Evolutionary conservation across 2,888 invertebrate genomes (phyloP), one percentile per base, ranked within the genome.

Genomic region (Chymomyza procnemis): DNA sequence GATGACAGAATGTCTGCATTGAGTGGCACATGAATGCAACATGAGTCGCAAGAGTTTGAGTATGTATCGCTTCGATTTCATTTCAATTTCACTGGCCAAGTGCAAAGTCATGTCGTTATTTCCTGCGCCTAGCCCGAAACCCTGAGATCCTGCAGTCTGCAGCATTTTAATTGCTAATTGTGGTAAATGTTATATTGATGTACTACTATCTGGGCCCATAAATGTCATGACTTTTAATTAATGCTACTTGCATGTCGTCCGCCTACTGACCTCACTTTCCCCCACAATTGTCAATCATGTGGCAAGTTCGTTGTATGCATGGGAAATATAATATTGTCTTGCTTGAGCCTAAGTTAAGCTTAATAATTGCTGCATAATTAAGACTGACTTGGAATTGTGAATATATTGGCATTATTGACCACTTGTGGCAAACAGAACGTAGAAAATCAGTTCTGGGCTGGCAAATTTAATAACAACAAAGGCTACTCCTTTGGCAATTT

Each of bases 1-100:
- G 46, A 19, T n/a, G 18, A 30, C 22, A 14, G 34, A n/a, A 5
- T 34, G 16, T 59, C 34, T 62, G 47, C 56, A 50, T 55, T n/a
- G 73, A 73, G 73, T 72, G 73, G 54, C 57, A 62, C 65, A 73
- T 63, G 73, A 60, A 63, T 69, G 59, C 62, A 64, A 64, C 65
- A 69, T 48, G 69, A 62, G 73, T 48, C 19, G 30, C n/a, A 5
- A 50, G 18, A 50, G 16, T 50, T 16, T 50, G 18, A 19, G 19
- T 50, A 18, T 18, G 14, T 16, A n/a, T n/a, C n/a, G n/a, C 50
- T 41, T 41, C 34, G 34, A 41, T 41, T 41, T 9, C 18, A 50
- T 4, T 21, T 54, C 21, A 21, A 21, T 54, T 22, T 21, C 4
- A 3, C 54, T 8, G 54, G 9, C 21, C 41, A 61, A 74, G 65